Percentiles rank a stretch among this genome's conserved stretches.
Conservation (phyloP, 2,888 invertebrate genomes). For the Catotricha subobsoleta region DNA sequence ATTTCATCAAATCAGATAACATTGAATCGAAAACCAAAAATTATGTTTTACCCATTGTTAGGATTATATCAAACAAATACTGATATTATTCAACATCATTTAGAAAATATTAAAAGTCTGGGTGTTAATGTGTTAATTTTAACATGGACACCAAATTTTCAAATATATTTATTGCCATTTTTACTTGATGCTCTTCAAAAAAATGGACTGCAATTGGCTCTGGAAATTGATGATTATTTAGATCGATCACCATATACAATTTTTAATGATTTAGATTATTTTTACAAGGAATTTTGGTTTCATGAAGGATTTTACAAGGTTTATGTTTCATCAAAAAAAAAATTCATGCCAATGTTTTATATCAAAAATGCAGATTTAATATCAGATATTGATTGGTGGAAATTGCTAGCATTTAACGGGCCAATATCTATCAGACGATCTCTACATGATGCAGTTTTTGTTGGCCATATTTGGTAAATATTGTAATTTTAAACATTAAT, state of each 20-base stretch:
- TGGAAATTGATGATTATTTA: conserved; percentile 40
- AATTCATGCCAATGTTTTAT: conserved; percentile 38
- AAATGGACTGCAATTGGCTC: conserved; percentile 35
- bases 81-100: conserved; percentile 35
- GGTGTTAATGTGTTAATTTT: conserved; percentile 40
- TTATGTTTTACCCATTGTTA: conserved; percentile 25
- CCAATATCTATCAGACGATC: conserved; percentile 32
- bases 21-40: conserved; percentile 18
- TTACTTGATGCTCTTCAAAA: conserved; percentile 29
- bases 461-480: conserved; percentile 34
- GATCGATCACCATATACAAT: conserved; percentile 33
- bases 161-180: conserved; percentile 26
- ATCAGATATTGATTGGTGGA: conserved; percentile 32
- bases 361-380: conserved; percentile 44
- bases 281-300: conserved; percentile 7
- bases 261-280: conserved; percentile 27
- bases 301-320: conserved; percentile 24
- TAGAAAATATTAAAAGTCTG: conserved; percentile 37
- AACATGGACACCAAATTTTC: conserved; percentile 36
- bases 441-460: conserved; percentile 36
- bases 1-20: too few species aligned
- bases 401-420: conserved; percentile 25
- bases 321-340: conserved; percentile 20
- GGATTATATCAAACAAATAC: conserved; percentile 23
- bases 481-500: too few species aligned